Base-by-base conservation (phyloP, 2,797 vertebrate species). In the Hirundo rustica region DNA sequence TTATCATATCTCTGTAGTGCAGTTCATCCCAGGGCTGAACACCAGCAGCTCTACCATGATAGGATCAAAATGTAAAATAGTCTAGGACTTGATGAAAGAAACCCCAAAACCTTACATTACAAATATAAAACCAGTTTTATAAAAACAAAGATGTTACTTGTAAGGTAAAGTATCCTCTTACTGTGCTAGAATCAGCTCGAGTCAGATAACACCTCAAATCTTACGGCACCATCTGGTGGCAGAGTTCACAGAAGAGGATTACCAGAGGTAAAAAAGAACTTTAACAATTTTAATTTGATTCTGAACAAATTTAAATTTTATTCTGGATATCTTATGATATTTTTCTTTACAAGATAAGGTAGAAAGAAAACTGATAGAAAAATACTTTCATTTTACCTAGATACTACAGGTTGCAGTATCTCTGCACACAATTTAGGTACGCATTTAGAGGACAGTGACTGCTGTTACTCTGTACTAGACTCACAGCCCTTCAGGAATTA, bases 191-290 rank as follows among this genome's bases (percentile, higher is more conserved):
- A 82, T 10, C 5, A 5, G 34, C 18, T 64, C 3, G 1, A 83
- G 18, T 30, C 60, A 72, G 25, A 1, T 16, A 89, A 44, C 36
- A 90, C 53, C 25, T 73, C 62, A 73, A 88, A 92, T 78, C 55
- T 73, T 47, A 86, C 14, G 30, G 67, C 95, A 94, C 95, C 95
- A 94, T 76, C 95, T 96, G 89, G 88, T 96, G 95, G 94, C 64
- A 86, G 85, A 89, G 36, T 40, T 84, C 53, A 84, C 7, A 61
- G 51, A 77, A n/a, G 23, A 88, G 11, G 16, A 75, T 26, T 9
- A 68, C 2, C 23, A 75, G 29, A 55, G 16, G 18, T n/a, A 60
- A 61, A 89, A 45, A 90, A 74, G 6, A 77, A 42, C 15, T 60
- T 68, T 55, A 88, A 47, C 13, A 40, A 68, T 16, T 50, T 57